Conservation (phyloP, 2,113 vertebrate genomes). For the Macaca mulatta region DNA sequence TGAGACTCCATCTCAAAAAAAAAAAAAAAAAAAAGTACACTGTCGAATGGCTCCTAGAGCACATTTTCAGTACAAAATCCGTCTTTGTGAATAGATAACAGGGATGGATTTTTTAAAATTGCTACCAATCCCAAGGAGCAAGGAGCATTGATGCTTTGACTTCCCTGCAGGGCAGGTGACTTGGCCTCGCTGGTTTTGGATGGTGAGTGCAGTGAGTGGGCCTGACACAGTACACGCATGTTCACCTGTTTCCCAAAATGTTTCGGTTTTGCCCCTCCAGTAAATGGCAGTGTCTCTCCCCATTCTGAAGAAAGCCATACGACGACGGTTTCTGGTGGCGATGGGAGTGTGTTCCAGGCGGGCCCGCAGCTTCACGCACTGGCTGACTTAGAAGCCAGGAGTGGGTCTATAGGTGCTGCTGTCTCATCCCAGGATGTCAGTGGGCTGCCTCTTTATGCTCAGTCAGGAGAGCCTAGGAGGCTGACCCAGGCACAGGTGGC, state of each 20-base stretch:
- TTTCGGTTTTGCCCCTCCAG: slow-evolving; percentile 69
- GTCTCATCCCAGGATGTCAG: background rate
- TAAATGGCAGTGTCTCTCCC: slow-evolving; percentile 18
- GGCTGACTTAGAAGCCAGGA: slow-evolving; percentile 7
- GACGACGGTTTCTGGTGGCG: background rate
- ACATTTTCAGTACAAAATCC: background rate
- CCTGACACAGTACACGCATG: accelerated
- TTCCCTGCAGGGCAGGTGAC: background rate
- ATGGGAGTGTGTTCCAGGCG: accelerated
- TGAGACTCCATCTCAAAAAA: too few relatives aligned
- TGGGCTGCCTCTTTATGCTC: slow-evolving; percentile 40
- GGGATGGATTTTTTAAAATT: background rate
- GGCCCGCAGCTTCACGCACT: background rate
- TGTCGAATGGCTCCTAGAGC: too few relatives aligned
- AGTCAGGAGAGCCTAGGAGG: background rate
- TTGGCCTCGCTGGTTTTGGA: background rate
- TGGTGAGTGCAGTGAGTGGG: accelerated
- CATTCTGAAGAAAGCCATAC: slow-evolving; percentile 6
- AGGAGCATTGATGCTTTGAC: background rate
- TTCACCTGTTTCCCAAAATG: background rate
- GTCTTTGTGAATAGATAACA: background rate
- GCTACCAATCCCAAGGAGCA: background rate
- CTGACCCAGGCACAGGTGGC: background rate
- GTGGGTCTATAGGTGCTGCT: background rate
- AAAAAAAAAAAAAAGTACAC: too few relatives aligned